Evolutionary conservation across 2,888 invertebrate genomes (phyloP).

Genomic region (Parnassius orleans): DNA sequence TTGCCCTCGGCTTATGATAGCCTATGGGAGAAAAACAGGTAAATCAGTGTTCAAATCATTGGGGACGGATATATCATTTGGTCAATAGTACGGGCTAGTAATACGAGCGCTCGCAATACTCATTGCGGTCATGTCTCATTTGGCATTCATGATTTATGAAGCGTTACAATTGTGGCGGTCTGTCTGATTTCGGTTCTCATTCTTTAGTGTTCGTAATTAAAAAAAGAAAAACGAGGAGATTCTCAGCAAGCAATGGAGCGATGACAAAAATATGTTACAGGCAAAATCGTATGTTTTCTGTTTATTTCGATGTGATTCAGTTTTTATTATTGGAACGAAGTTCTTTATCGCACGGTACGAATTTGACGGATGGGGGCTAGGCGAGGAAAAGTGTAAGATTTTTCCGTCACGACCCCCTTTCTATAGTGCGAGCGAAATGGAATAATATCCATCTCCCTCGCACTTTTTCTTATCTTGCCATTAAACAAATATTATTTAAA

Average conservation of each 20-base stretch:
- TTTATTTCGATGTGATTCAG: not conserved
- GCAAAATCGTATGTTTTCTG: not conserved
- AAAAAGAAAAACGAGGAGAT: slow-evolving; percentile 2
- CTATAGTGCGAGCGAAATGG: too few species aligned
- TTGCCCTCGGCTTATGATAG: slow-evolving; percentile 44
- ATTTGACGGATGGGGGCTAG: too few species aligned
- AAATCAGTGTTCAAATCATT: slow-evolving; percentile 17
- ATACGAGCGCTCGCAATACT: slow-evolving; percentile 9
- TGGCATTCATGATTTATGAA: slow-evolving; percentile 19
- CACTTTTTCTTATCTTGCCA: too few species aligned
- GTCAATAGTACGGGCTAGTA: slow-evolving; percentile 11
- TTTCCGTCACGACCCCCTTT: too few species aligned
- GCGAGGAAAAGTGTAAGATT: too few species aligned
- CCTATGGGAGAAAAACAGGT: slow-evolving; percentile 17
- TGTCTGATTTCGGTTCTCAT: slow-evolving; percentile 11
- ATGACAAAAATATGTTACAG: slow-evolving; percentile 4
- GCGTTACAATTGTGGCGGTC: slow-evolving; percentile 10
- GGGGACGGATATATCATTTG: slow-evolving; percentile 21
- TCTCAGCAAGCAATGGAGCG: not conserved
- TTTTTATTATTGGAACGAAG: too few species aligned
- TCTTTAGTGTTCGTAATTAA: slow-evolving; percentile 18
- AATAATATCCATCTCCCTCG: too few species aligned
- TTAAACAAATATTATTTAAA: too few species aligned
- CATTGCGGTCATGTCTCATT: slow-evolving; percentile 25
- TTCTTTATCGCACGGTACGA: too few species aligned